Base-by-base conservation (phyloP, 35 echinoderm and acorn worm species). In the Heliocidaris erythrogramma region DNA sequence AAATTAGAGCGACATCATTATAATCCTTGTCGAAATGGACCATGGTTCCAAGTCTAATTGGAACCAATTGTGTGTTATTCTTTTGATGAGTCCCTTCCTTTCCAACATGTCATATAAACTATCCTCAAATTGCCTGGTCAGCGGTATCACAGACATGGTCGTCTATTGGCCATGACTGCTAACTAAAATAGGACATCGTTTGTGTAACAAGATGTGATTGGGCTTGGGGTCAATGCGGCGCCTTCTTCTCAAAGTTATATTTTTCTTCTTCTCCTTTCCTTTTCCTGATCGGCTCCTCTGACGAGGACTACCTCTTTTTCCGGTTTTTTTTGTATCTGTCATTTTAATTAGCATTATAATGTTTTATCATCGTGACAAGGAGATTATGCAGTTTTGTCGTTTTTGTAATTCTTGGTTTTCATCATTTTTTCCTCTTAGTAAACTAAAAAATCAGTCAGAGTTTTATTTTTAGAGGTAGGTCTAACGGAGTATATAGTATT, bases 51-150 rank as follows among this genome's bases (percentile, higher is more conserved):
- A 78, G 21, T 7, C 27, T 78, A 78, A 78, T 78, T 78, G 65
- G 65, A 78, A 78, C 65, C 65, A 78, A 78, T 78, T 78, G 65
- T 78, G 65, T 78, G 65, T 78, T 78, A 78, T 78, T 78, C 65
- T n/a, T 78, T 18, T 78, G 65, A 78, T 78, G 65, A 24, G 65
- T 78, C 27, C 65, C 65, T 78, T 78, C 65, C 65, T 78, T 18
- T 78, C 27, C 65, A 78, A 18, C 65, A 78, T 78, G 65, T n/a
- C 65, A 78, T 78, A 18, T n/a, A 18, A 21, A 78, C 21, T 7
- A 21, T n/a, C 52, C 52, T 11, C 52, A 56, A 13, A 13, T 56
- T n/a, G 65, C 65, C 65, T 78, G 65, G 65, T 78, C 65, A 78
- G 27, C 65, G 65, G 65, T 78, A n/a, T 78, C 65, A 78, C 65